Conservation (phyloP, 2,113 vertebrate genomes). For the Barbus barbus region DNA sequence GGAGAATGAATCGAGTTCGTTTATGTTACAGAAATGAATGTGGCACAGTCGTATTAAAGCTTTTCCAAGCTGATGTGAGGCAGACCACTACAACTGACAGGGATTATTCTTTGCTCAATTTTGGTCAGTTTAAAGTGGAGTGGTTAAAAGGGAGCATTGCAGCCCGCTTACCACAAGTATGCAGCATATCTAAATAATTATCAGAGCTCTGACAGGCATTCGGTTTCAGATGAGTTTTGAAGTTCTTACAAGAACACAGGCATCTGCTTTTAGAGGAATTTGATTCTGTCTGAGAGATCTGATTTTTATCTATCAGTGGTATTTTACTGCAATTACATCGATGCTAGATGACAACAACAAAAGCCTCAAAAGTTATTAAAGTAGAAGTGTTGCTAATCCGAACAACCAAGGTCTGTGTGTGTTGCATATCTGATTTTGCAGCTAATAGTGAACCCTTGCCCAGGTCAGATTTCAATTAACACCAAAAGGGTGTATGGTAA, state of each 20-base stretch:
- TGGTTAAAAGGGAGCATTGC: constrained; percentile 49
- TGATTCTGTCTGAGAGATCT: neutral
- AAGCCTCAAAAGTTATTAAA: neutral
- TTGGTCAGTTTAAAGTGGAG: constrained; percentile 47
- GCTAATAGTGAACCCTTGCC: constrained; percentile 49
- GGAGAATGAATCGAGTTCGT: constrained; percentile 58
- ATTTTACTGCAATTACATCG: constrained; percentile 20
- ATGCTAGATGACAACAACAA: neutral
- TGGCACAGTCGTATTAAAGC: constrained; percentile 59
- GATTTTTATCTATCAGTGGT: neutral
- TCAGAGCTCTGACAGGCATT: constrained; percentile 47
- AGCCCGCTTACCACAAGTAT: constrained; percentile 47
- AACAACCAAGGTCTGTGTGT: neutral
- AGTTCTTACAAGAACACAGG: constrained; percentile 22
- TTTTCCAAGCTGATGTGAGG: constrained; percentile 54
- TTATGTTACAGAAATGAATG: constrained; percentile 67
- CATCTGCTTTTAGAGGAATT: constrained; percentile 33
- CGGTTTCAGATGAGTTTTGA: constrained; percentile 35
- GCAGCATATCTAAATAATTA: constrained; percentile 52
- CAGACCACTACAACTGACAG: constrained; percentile 50
- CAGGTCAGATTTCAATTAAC: constrained; percentile 61
- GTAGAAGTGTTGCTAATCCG: too few species aligned
- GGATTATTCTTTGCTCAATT: constrained; percentile 55
- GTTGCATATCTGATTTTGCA: constrained; percentile 47
- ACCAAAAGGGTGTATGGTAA: constrained; percentile 70